Evolutionary conservation across 1,140 invertebrate species (phyloP).

Genomic region (Leptoteleia sp.): DNA sequence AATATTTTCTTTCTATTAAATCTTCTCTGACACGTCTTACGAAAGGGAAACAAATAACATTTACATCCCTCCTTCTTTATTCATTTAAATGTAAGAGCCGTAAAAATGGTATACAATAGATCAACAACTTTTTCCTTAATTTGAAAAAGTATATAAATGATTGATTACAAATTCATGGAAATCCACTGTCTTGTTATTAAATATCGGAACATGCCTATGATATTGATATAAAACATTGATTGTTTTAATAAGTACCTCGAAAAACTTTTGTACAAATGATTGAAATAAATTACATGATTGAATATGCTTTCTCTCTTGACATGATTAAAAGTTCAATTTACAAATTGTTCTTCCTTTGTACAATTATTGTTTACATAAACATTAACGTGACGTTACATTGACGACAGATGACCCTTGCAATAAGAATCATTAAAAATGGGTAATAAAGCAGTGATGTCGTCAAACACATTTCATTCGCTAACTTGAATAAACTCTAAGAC

Average conservation of each 20-base stretch:
- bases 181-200: conserved; percentile 9
- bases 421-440: conserved; percentile 35
- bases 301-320: conserved; percentile 9
- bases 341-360: conserved; percentile 51
- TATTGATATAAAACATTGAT: conserved; percentile 37
- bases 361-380: conserved; percentile 41
- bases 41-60: conserved; percentile 42
- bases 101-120: conserved; percentile 57
- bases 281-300: conserved; percentile 33
- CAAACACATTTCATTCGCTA: conserved; percentile 50
- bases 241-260: conserved; percentile 27
- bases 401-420: conserved; percentile 26
- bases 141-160: conserved; percentile 56
- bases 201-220: conserved; percentile 18
- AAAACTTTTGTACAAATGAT: conserved; percentile 35
- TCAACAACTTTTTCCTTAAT: conserved; percentile 37
- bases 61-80: conserved; percentile 19
- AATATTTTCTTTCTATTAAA: conserved; percentile 25
- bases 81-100: conserved; percentile 48
- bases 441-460: conserved; percentile 61
- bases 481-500: conserved; percentile 64
- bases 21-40: not conserved
- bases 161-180: conserved; percentile 41
- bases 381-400: conserved; percentile 49
- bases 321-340: conserved; percentile 45